Evolutionary conservation across 2,888 invertebrate genomes (phyloP).

Genomic region (Cephus pulcher): DNA sequence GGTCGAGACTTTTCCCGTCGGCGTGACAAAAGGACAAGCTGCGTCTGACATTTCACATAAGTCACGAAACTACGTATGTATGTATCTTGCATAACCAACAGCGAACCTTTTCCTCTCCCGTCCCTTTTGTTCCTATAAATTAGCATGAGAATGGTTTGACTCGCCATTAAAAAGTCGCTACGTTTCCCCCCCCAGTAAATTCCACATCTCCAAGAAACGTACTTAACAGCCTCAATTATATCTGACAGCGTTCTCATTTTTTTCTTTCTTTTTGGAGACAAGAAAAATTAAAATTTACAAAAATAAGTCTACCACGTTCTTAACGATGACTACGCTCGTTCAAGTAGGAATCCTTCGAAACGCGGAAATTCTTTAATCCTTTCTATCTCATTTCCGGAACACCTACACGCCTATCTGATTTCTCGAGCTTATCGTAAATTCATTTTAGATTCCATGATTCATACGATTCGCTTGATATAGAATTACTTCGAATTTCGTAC

Average conservation of each 20-base stretch:
- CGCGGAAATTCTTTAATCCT: neutral
- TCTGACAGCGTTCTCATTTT: too few species aligned
- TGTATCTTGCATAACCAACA: conserved; percentile 31
- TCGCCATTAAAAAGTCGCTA: conserved; percentile 9
- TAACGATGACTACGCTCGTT: neutral
- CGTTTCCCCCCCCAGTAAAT: neutral
- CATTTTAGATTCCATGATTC: neutral
- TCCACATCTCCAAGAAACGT: neutral
- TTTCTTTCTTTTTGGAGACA: neutral
- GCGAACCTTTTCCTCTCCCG: conserved; percentile 10
- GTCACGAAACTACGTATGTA: conserved; percentile 26
- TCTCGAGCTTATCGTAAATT: neutral
- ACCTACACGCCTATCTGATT: neutral
- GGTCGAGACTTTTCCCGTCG: conserved; percentile 30
- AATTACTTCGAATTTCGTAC: neutral
- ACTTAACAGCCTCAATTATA: neutral
- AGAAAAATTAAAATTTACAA: neutral
- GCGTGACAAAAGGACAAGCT: conserved; percentile 31
- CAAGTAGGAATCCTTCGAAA: neutral
- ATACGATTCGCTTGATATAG: neutral
- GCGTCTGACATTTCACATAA: conserved; percentile 34
- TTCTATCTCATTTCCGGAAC: neutral
- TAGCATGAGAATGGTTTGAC: conserved; percentile 23
- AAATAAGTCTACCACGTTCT: neutral
- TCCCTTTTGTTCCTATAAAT: conserved; percentile 18